Conservation (phyloP, 2,888 invertebrate genomes). For the Notocelia uddmanniana region DNA sequence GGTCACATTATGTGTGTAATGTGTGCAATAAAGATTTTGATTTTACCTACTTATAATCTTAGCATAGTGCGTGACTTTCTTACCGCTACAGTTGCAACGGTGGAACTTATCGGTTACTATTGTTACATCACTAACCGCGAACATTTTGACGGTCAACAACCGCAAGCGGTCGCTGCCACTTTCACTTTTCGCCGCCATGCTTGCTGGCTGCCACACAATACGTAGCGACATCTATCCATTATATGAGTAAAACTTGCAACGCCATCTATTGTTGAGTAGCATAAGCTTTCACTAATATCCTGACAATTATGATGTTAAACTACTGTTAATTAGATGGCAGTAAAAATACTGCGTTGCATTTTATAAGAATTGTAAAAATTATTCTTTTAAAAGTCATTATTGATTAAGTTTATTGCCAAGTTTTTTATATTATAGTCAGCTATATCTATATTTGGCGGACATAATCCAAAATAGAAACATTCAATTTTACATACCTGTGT, state of each 20-base stretch:
- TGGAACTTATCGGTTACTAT: slow-evolving; percentile 53
- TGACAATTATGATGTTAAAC: not conserved
- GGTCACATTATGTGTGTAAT: too few relatives aligned
- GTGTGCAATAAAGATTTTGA: too few relatives aligned
- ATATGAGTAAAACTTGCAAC: slow-evolving; percentile 7
- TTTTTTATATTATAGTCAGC: too few relatives aligned
- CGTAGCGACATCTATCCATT: slow-evolving; percentile 34
- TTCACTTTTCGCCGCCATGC: slow-evolving; percentile 65
- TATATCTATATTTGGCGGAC: too few relatives aligned
- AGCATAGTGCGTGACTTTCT: slow-evolving; percentile 21
- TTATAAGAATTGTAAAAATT: not conserved
- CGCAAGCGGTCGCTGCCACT: slow-evolving; percentile 77
- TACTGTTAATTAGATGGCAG: not conserved
- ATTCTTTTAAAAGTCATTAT: too few relatives aligned
- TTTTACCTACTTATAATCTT: too few relatives aligned
- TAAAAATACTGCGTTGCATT: not conserved
- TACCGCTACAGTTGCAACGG: slow-evolving; percentile 36
- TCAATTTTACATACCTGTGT: too few relatives aligned
- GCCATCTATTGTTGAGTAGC: slow-evolving; percentile 58
- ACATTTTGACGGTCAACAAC: slow-evolving; percentile 83
- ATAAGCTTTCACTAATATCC: slow-evolving; percentile 13
- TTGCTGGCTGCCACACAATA: slow-evolving; percentile 7
- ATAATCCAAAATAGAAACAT: too few relatives aligned
- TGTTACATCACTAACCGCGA: slow-evolving; percentile 66
- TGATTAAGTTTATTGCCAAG: too few relatives aligned